phyloP scores from a whole-genome alignment of 2,888 invertebrate genomes.

The Lamellibrachia columna region DNA sequence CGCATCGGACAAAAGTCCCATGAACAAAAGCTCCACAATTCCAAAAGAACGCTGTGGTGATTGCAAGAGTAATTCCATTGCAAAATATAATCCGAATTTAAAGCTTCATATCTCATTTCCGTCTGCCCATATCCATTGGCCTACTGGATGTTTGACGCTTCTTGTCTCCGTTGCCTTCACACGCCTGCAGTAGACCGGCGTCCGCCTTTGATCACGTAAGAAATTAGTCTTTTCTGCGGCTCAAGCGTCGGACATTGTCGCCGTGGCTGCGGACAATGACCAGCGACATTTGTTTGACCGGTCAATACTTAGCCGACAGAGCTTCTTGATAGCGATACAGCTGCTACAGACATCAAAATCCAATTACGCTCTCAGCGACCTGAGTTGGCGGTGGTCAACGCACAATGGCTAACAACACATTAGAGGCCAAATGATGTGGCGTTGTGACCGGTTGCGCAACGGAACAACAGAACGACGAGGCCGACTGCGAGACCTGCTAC shows the following conservation, averaged over 20 bases:
- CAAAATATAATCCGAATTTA: no score
- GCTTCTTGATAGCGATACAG: not conserved
- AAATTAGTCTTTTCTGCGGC: conserved; percentile 3
- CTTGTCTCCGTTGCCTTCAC: not conserved
- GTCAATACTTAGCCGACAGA: not conserved
- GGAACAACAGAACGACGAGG: not conserved
- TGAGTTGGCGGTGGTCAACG: not conserved
- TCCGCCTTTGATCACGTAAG: conserved; percentile 3
- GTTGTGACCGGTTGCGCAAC: not conserved
- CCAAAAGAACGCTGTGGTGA: no score
- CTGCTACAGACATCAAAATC: not conserved
- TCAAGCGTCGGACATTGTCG: not conserved
- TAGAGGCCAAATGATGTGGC: not conserved
- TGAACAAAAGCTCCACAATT: no score
- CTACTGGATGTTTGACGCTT: not conserved
- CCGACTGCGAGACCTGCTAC: not conserved
- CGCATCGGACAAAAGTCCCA: no score
- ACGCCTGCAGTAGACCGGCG: not conserved
- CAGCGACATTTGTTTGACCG: not conserved
- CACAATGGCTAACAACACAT: conserved; percentile 9
- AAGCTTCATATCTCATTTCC: not conserved
- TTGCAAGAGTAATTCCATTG: no score
- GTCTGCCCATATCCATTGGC: no score
- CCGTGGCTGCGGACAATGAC: not conserved
- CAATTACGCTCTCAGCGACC: conserved; percentile 2